A percentile compares a stretch with the other conserved stretches of the same genome.
Conservation (phyloP, 2,797 vertebrate species). For the Malacoctenus gilli region DNA sequence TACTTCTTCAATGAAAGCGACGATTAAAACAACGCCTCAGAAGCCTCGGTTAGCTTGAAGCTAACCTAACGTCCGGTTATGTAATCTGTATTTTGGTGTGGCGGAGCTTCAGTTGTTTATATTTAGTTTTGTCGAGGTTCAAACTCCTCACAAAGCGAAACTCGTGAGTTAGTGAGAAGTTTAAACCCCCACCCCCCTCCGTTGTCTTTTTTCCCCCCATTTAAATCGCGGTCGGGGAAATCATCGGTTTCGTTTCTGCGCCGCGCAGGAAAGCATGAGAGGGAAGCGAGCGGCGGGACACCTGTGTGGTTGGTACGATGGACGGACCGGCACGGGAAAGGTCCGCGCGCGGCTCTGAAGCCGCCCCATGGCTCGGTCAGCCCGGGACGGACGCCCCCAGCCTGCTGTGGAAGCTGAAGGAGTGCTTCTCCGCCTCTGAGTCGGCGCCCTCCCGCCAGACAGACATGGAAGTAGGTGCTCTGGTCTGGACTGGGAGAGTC, state of each 20-base stretch:
- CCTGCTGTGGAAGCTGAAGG: slow-evolving; percentile 91
- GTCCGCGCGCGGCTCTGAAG: slow-evolving; percentile 79
- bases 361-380: slow-evolving; percentile 84
- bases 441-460: slow-evolving; percentile 75
- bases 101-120: too few species aligned
- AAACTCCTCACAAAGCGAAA: too few species aligned
- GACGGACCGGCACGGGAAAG: slow-evolving; percentile 88
- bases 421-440: slow-evolving; percentile 90
- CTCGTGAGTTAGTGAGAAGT: too few species aligned
- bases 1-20: background rate
- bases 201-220: too few species aligned
- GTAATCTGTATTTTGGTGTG: too few species aligned
- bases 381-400: slow-evolving; percentile 85
- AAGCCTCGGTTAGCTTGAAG: slow-evolving; percentile 15
- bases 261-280: slow-evolving; percentile 87
- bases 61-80: slow-evolving; percentile 6
- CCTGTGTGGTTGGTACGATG: slow-evolving; percentile 87
- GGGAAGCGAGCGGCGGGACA: slow-evolving; percentile 85
- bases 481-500: too few species aligned
- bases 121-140: too few species aligned
- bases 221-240: too few species aligned
- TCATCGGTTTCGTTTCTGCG: background rate
- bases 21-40: too few species aligned
- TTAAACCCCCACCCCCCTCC: too few species aligned
- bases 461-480: slow-evolving; percentile 82